Conservation (phyloP, 2,113 vertebrate genomes). For the Cephalopholis sonnerati region DNA sequence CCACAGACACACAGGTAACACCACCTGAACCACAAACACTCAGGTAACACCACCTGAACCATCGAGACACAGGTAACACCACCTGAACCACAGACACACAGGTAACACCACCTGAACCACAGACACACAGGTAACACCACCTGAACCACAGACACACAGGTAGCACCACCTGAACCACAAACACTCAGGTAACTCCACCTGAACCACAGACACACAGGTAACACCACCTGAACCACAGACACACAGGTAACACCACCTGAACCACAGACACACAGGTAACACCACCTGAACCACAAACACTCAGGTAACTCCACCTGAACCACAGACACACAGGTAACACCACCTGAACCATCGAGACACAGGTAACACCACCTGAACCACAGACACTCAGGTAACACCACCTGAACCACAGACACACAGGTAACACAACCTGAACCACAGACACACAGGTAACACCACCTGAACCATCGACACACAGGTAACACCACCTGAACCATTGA, state of each 20-base stretch:
- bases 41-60: not conserved
- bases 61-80: slow-evolving; percentile 32
- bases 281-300: not conserved
- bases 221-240: not conserved
- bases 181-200: slow-evolving; percentile 75
- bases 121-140: not conserved
- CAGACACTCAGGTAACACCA: not conserved
- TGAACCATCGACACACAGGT: no score
- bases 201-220: slow-evolving; percentile 88
- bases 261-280: not conserved
- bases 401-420: not conserved
- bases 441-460: no score
- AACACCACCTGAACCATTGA: no score
- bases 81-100: slow-evolving; percentile 91
- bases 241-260: slow-evolving; percentile 1
- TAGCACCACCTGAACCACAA: not conserved
- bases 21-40: not conserved
- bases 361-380: not conserved
- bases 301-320: slow-evolving; percentile 84
- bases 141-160: not conserved
- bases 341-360: not conserved
- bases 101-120: slow-evolving; percentile 36
- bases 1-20: not conserved
- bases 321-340: slow-evolving; percentile 85
- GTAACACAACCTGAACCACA: not conserved